Evolutionary conservation across 2,113 vertebrate species (phyloP).

Genomic region (Pluvialis apricaria): DNA sequence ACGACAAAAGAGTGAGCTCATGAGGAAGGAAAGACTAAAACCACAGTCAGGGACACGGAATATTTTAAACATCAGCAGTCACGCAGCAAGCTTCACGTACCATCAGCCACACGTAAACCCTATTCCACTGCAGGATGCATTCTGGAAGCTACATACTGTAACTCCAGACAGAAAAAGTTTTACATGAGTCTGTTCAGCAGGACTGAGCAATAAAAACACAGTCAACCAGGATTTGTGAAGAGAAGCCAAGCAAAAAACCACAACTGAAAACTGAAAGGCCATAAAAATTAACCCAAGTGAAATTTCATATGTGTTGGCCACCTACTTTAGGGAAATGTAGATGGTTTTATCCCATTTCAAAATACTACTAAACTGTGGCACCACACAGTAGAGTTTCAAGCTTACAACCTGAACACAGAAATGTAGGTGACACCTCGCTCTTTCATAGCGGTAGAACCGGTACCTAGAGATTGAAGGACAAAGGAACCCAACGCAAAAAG

Average conservation of each 20-base stretch:
- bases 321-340: neutral
- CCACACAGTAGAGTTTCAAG: neutral
- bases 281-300: conserved; percentile 47
- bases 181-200: neutral
- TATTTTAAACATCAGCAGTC: neutral
- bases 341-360: neutral
- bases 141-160: neutral
- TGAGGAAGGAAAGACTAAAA: neutral
- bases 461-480: neutral
- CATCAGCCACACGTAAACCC: neutral
- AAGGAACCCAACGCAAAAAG: neutral
- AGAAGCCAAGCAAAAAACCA: conserved; percentile 58
- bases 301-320: conserved; percentile 9
- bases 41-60: neutral
- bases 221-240: conserved; percentile 31
- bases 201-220: conserved; percentile 40
- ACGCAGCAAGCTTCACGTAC: neutral
- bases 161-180: neutral
- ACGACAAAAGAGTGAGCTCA: neutral
- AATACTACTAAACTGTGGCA: neutral
- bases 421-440: neutral
- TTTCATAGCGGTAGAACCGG: neutral
- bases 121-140: neutral
- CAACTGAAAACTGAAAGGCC: conserved; percentile 52
- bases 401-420: neutral